A percentile compares a stretch with the other conserved stretches of the same genome.
Conservation (phyloP, 2,113 vertebrate species). For the Ranitomeya imitator region DNA sequence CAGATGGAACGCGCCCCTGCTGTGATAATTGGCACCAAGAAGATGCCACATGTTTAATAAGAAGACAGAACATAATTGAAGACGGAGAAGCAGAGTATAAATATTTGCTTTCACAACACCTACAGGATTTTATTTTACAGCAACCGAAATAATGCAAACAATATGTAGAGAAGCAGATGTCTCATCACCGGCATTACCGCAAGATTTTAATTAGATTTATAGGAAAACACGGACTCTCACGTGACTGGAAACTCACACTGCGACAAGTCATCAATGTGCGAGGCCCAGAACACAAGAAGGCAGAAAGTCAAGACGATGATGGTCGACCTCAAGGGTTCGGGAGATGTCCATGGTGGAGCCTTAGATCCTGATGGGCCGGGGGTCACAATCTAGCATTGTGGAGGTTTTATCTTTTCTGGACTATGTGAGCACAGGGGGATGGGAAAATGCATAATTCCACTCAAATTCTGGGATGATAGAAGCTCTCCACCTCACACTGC, state of each 20-base stretch:
- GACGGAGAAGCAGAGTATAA: not conserved
- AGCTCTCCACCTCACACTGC: no score
- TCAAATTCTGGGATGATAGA: no score
- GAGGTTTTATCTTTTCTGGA: no score
- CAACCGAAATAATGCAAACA: not conserved
- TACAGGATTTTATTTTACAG: not conserved
- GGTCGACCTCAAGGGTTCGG: no score
- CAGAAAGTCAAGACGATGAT: no score
- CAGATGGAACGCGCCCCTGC: not conserved
- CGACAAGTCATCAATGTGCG: not conserved
- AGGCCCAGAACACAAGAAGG: not conserved
- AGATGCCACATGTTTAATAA: conserved; percentile 5
- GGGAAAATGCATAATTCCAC: no score
- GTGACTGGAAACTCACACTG: not conserved
- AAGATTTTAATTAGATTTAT: not conserved
- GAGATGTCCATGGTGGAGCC: not conserved
- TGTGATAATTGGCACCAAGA: not conserved
- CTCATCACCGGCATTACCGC: not conserved
- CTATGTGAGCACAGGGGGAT: no score
- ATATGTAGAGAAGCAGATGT: not conserved
- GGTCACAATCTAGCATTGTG: no score
- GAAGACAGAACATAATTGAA: not conserved
- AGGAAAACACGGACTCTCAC: not conserved
- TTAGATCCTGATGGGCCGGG: no score
- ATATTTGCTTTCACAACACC: conserved; percentile 8